These are phyloP conservation scores for Ceuthmochares aereus DNA, from an alignment of 2,113 vertebrate species.

Conservation along the genomic window DNA sequence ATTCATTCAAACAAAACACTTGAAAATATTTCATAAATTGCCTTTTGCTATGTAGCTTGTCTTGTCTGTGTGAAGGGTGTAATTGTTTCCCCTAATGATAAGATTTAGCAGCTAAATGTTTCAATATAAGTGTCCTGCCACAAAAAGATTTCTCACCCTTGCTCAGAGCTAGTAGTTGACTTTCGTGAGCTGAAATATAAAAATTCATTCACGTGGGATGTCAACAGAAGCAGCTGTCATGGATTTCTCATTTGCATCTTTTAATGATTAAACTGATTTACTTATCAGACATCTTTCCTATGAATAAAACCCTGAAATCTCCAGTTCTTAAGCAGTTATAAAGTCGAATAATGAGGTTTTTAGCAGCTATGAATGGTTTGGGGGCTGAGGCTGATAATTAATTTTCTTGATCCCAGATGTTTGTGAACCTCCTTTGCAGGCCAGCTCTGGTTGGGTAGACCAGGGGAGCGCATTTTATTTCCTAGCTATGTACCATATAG, in stretches of 20 bases:
- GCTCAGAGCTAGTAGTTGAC: background rate
- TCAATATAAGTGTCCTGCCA: background rate
- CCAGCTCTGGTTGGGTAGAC: background rate
- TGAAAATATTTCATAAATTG: background rate
- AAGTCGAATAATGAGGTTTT: background rate
- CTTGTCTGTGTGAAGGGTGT: background rate
- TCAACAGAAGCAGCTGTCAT: background rate
- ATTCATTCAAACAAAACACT: background rate
- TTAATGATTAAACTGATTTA: background rate
- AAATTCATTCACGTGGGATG: background rate
- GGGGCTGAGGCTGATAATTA: background rate
- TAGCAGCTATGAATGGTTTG: background rate
- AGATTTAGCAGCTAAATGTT: background rate
- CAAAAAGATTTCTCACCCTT: background rate
- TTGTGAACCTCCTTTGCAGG: background rate
- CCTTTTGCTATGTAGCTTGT: background rate
- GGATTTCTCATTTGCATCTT: background rate
- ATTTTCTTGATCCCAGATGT: background rate
- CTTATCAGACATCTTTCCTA: background rate
- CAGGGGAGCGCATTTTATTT: background rate
- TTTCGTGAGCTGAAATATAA: background rate
- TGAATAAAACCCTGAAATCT: background rate
- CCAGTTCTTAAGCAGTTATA: background rate
- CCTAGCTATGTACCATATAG: background rate
- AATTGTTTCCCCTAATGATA: constrained; percentile 4